phyloP scores from a whole-genome alignment of 2,888 invertebrate genomes.

The Stenolophus ochropezus region DNA sequence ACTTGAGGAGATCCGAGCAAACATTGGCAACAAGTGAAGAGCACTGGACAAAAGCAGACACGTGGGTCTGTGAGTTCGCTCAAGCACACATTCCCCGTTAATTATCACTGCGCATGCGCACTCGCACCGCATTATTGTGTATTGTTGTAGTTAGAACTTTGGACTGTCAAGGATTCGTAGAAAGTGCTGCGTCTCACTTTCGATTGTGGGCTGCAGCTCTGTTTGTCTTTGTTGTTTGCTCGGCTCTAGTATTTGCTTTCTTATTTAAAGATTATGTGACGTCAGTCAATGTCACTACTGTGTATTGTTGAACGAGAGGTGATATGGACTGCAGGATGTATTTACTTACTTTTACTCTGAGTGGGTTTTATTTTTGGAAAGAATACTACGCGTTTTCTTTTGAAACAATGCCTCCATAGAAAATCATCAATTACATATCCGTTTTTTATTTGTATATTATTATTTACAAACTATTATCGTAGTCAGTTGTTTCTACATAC shows the following conservation, averaged over 20 bases:
- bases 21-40: constrained; percentile 47
- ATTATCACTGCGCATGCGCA: constrained; percentile 63
- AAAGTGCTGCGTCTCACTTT: constrained; percentile 60
- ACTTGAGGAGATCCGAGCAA: constrained; percentile 28
- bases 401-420: not conserved
- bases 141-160: constrained; percentile 65
- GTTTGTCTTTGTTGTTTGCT: constrained; percentile 51
- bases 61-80: constrained; percentile 61
- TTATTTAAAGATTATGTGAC: constrained; percentile 44
- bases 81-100: constrained; percentile 63
- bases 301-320: constrained; percentile 62
- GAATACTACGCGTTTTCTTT: not conserved
- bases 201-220: constrained; percentile 51
- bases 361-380: constrained; percentile 42
- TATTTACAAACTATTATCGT: too few relatives aligned
- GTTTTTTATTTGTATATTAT: too few relatives aligned
- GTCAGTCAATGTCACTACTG: constrained; percentile 40
- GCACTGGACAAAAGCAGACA: constrained; percentile 54
- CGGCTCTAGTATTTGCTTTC: constrained; percentile 45
- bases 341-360: constrained; percentile 62
- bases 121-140: constrained; percentile 59
- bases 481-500: too few relatives aligned
- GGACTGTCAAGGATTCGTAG: constrained; percentile 64
- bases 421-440: too few relatives aligned
- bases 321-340: constrained; percentile 13